Base-by-base conservation (phyloP, 1,140 invertebrate species). In the Dreissena polymorpha region DNA sequence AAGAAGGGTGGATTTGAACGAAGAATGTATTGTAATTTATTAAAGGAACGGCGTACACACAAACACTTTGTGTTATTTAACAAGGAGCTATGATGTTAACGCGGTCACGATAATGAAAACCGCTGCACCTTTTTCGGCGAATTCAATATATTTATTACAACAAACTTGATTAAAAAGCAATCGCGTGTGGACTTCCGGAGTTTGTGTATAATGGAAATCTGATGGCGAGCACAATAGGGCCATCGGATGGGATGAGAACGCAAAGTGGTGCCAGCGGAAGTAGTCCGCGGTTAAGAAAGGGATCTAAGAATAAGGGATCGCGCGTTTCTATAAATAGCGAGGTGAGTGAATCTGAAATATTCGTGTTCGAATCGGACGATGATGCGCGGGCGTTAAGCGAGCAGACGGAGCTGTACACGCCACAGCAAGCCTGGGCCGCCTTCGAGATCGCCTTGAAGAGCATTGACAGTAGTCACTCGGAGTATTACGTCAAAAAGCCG, bases 371-470 rank as follows among this genome's bases (percentile, higher is more conserved):
- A 18, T 72, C 70, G 0, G 70, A 72, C n/a, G 70, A 72, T 18
- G 70, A 72, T 72, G 49, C 12, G 12, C 16, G n/a, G 27, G 16
- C 70, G 16, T 10, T 6, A 12, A 72, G 25, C 23, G 39, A 39
- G 39, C 39, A 8, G 57, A n/a, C 57, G 16, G 16, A 60, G 10
- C 16, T 60, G 3, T 60, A 60, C 21, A 60, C 57, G 21, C 49
- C 70, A 6, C 25, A n/a, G n/a, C 70, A 72, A n/a, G 78, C 83
- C 0, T 87, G 85, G 86, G 53, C 68, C 53, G 51, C 39, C 14
- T 87, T 87, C 67, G 85, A 83, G 27, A 72, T 70, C 23, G 71
- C 83, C 50, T 74, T 87, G 14, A 86, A 86, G 70, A 85, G 55
- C 29, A 84, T 86, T 63, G 73, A 86, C 74, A 77, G 67, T 16